These are phyloP conservation scores for Dromius quadrimaculatus DNA, from an alignment of 2,888 invertebrate species.

Conservation along the genomic window DNA sequence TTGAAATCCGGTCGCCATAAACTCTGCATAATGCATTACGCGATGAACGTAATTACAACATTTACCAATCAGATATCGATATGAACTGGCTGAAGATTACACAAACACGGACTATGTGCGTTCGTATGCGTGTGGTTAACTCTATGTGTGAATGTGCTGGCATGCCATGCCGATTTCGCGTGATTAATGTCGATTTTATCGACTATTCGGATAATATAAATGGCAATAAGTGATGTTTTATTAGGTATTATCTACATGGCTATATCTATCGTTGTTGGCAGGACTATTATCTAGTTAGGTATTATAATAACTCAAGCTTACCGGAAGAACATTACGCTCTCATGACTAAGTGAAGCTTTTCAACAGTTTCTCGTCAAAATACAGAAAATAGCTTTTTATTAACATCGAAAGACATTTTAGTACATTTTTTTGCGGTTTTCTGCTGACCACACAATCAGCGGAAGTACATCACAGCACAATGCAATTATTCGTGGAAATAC, in stretches of 20 bases:
- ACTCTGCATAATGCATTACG: slow-evolving; percentile 41
- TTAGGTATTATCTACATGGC: slow-evolving; percentile 23
- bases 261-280: slow-evolving; percentile 6
- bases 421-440: too few relatives aligned
- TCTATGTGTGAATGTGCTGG: slow-evolving; percentile 2
- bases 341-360: too few relatives aligned
- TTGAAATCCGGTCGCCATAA: slow-evolving; percentile 41
- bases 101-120: slow-evolving; percentile 14
- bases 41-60: slow-evolving; percentile 46
- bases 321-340: too few relatives aligned
- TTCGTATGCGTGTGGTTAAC: neutral
- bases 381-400: too few relatives aligned
- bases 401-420: too few relatives aligned
- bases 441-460: neutral
- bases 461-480: slow-evolving; percentile 36
- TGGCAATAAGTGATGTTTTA: slow-evolving; percentile 45
- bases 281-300: too few relatives aligned
- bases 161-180: slow-evolving; percentile 25
- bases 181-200: slow-evolving; percentile 47
- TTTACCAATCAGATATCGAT: slow-evolving; percentile 45
- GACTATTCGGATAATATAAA: slow-evolving; percentile 41
- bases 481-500: slow-evolving; percentile 47
- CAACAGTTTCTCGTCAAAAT: too few relatives aligned
- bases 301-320: too few relatives aligned
- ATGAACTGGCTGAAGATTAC: slow-evolving; percentile 43